Evolutionary conservation across 2,888 invertebrate genomes (phyloP).

Genomic region (Stratiomys singularior): DNA sequence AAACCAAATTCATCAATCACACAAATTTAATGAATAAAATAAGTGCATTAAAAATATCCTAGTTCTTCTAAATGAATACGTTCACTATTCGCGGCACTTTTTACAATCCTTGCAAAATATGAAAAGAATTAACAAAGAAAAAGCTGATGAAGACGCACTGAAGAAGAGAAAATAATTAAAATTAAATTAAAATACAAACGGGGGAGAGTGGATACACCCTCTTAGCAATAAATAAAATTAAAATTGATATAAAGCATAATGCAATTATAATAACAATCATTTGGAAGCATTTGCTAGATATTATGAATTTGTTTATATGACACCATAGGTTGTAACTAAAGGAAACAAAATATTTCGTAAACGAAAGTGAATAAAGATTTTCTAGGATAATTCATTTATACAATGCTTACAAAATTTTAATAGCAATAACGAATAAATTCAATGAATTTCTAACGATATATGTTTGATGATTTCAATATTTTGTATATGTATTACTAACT

Average conservation of each 20-base stretch:
- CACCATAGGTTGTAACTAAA: conserved; percentile 13
- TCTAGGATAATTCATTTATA: no score
- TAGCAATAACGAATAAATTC: neutral
- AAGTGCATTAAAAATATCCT: neutral
- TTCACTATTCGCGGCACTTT: no score
- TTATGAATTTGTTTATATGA: neutral
- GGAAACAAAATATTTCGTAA: neutral
- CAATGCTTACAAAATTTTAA: neutral
- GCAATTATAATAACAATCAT: no score
- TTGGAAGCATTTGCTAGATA: neutral
- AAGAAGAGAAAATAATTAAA: no score
- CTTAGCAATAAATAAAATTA: conserved; percentile 17
- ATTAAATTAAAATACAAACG: no score
- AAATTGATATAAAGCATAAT: neutral
- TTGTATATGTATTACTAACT: no score
- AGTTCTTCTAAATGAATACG: neutral
- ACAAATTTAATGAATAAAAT: neutral
- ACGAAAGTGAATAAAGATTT: no score
- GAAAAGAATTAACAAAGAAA: no score
- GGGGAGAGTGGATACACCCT: neutral
- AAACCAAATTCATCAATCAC: neutral
- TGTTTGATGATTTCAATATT: no score
- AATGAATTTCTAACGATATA: neutral
- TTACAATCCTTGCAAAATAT: no score
- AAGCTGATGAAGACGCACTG: no score